Base-by-base conservation (phyloP, 2,888 invertebrate species). In the Parnassius smintheus region DNA sequence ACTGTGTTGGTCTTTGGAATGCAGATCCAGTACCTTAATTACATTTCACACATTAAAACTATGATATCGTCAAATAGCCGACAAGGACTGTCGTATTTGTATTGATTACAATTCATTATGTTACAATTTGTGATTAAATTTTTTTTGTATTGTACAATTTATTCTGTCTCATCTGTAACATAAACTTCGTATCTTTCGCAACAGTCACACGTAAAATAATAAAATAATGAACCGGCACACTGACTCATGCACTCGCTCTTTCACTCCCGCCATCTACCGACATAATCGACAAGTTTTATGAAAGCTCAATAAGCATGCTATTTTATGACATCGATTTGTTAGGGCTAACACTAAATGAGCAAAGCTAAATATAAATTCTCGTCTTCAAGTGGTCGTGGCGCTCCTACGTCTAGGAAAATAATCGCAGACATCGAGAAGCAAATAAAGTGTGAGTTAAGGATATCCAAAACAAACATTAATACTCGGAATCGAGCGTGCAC, bases 1-100 rank as follows among this genome's bases (percentile, higher is more conserved):
- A 87, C 83, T 85, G 85, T 81, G 86, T 86, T 82, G 86, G 88
- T 85, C 82, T 85, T 86, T 88, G 91, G 91, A 91, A 91, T 91
- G 91, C 88, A 85, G 80, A 83, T 84, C 86, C 88, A 83, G 74
- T 82, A 78, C 79, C 83, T 83, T 85, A 64, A 82, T 82, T 83
- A 87, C 83, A 85, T 75, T 75, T 75, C 73, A 76, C 77, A 70
- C 71, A 70, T 75, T 77, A 78, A 78, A 77, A 72, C 82, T 83
- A 84, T 75, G 78, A 81, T 78, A 81, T 81, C 61, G 58, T 72
- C 68, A 70, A 72, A 62, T 66, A 48, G 22, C 44, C 46, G 51
- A 68, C 65, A 62, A 57, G 56, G 56, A 56, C 65, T 65, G 68
- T 71, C 64, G 25, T 65, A 67, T 72, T 70, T 65, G 13, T 65